Evolutionary conservation across 2,888 invertebrate genomes (phyloP), one percentile per base, ranked within the genome.

Genomic region (Pemphredon lugubris): DNA sequence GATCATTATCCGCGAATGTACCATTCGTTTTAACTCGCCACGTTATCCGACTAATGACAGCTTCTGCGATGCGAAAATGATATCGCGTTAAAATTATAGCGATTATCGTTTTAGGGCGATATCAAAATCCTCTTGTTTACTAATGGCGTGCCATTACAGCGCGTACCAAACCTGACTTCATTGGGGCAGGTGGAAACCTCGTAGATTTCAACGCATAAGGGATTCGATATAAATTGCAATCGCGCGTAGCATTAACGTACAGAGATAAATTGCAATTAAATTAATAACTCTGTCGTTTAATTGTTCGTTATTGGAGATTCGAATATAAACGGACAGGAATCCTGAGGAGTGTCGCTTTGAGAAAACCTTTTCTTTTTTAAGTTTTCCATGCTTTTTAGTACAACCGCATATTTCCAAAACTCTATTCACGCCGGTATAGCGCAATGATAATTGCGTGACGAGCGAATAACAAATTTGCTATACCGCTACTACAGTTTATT

Each of bases 231-330:
- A 2, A 20, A 21, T 13, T 3, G 1, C 9, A 44, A 30, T n/a
- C 26, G 26, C 30, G 14, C 23, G n/a, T 1, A 30, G 23, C 6
- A n/a, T 23, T 21, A 45, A 45, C 45, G 23, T 5, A 9, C 1
- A 2, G 11, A 2, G n/a, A n/a, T 23, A n/a, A n/a, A 30, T 32
- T 30, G 30, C 32, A 14, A 26, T 48, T 48, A 26, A 32, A 30
- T 30, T 34, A 50, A 37, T 7, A 32, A 26, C 23, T 30, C n/a
- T 6, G 23, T 6, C n/a, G 23, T 45, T 45, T 26, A 26, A 48
- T 30, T 48, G 30, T 48, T 13, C 32, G 48, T 48, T 26, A 48
- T 48, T 30, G n/a, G 45, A n/a, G 4, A 45, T 44, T n/a, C n/a
- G n/a, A n/a, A n/a, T n/a, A n/a, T n/a, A n/a, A n/a, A n/a, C n/a